phyloP scores from a whole-genome alignment of 2,888 invertebrate genomes.

The Venustoraphidia nigricollis region DNA sequence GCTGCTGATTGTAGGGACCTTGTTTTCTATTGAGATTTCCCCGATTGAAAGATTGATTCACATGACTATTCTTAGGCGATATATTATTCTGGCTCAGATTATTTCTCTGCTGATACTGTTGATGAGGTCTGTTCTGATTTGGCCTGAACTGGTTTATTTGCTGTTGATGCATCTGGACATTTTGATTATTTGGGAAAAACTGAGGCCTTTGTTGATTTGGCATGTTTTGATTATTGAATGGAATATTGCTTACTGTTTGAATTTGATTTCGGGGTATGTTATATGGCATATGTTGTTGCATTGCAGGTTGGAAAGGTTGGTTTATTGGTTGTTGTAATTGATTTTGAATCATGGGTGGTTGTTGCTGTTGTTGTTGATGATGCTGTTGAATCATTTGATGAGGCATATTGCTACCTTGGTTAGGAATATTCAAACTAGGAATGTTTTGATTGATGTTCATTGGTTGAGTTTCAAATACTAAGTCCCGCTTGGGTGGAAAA shows the following conservation, averaged over 20 bases:
- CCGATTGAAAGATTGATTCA: background rate
- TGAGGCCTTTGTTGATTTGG: conserved; percentile 4
- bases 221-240: no score
- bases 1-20: background rate
- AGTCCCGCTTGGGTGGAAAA: no score
- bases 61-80: background rate
- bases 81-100: background rate
- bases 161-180: conserved; percentile 2
- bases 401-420: background rate
- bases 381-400: conserved; percentile 4
- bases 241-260: background rate
- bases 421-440: background rate
- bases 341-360: conserved; percentile 1
- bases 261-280: background rate
- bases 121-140: background rate
- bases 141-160: background rate
- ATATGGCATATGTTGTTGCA: conserved; percentile 7
- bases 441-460: no score
- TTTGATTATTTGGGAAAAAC: conserved; percentile 4
- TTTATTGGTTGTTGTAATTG: background rate
- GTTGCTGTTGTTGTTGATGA: conserved; percentile 9
- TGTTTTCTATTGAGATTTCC: background rate
- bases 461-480: no score
- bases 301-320: conserved; percentile 3
- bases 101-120: conserved; percentile 4